Evolutionary conservation across 2,797 vertebrate species (phyloP).

Genomic region (Alca torda): DNA sequence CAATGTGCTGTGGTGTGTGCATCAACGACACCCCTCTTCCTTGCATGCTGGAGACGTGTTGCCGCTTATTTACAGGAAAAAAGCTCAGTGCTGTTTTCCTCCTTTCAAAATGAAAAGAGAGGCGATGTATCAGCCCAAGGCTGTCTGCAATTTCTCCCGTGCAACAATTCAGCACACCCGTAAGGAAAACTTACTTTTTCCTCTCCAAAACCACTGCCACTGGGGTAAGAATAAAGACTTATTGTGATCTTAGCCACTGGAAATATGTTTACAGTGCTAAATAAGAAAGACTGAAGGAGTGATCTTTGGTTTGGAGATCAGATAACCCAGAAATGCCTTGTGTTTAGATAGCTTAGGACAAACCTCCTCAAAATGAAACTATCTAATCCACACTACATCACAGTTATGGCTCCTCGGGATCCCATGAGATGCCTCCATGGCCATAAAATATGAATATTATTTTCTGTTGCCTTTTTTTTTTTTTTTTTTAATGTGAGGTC

Average conservation of each 20-base stretch:
- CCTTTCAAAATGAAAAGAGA: neutral
- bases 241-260: neutral
- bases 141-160: neutral
- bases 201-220: neutral
- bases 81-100: neutral
- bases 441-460: constrained; percentile 1
- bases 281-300: neutral
- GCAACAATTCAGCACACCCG: neutral
- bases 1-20: too few relatives aligned
- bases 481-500: neutral
- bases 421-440: neutral
- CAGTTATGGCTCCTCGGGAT: neutral
- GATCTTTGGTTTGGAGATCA: neutral
- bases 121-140: neutral
- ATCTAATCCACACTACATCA: neutral
- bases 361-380: neutral
- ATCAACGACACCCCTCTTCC: neutral
- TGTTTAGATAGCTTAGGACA: neutral
- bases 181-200: neutral
- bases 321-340: neutral
- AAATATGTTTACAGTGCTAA: neutral
- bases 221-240: neutral
- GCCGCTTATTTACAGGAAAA: neutral
- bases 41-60: neutral
- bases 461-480: neutral